A percentile compares a stretch with the other conserved stretches of the same genome.
These are phyloP conservation scores for Wiebesia pumilae DNA, from an alignment of 1,140 invertebrate genomes.

Conservation along the genomic window DNA sequence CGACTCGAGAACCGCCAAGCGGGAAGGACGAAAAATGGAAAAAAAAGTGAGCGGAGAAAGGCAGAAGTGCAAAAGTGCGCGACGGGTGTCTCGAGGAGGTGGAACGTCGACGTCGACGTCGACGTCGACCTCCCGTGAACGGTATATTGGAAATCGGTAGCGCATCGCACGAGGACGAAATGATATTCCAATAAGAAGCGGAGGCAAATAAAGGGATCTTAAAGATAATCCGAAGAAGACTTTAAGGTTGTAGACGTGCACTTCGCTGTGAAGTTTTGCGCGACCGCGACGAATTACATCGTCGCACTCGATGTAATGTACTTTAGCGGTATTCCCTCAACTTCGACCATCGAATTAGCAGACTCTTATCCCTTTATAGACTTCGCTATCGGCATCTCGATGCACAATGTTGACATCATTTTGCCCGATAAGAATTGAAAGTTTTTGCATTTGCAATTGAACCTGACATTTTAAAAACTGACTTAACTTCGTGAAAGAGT, in stretches of 20 bases:
- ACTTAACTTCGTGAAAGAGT: too few species aligned
- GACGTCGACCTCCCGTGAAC: background rate
- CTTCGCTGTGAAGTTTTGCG: too few species aligned
- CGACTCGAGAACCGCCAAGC: background rate
- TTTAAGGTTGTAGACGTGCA: background rate
- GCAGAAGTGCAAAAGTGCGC: background rate
- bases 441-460: background rate
- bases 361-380: conserved; percentile 21
- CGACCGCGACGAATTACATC: too few species aligned
- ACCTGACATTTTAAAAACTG: background rate
- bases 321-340: background rate
- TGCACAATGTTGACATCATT: background rate
- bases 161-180: conserved; percentile 52
- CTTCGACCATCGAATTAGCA: conserved; percentile 41
- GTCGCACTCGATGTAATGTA: background rate
- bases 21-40: background rate
- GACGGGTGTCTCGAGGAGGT: background rate
- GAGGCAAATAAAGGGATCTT: background rate
- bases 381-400: background rate
- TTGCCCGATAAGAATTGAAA: background rate
- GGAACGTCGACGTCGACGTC: background rate
- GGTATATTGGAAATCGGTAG: conserved; percentile 54
- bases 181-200: conserved; percentile 60
- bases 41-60: background rate
- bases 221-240: conserved; percentile 26